Evolutionary conservation across 2,797 vertebrate genomes (phyloP), one percentile per base, ranked within the genome.

Genomic region (Anniella stebbinsi): DNA sequence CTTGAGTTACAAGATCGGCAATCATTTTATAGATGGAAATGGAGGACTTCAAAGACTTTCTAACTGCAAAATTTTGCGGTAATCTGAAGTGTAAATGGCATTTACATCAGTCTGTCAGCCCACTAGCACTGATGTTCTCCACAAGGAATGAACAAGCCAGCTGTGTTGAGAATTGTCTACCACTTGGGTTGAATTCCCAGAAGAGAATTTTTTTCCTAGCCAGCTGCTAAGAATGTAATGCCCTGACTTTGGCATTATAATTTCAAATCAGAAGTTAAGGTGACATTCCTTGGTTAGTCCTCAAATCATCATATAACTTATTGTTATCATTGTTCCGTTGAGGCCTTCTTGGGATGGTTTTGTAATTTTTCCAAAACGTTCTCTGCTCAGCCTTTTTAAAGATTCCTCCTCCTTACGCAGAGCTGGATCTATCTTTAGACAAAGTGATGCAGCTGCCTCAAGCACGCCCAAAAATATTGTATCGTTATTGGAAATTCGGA

Each of bases 151-250:
- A 87, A 82, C 3, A 72, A 80, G 67, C 80, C 70, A 89, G 1
- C 60, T 78, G 25, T 77, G 1, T 21, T 3, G 28, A 21, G 18
- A 87, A 41, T 87, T 89, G 81, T 28, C 75, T 92, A 41, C 80
- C 82, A 90, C 3, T 4, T 69, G 90, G 36, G n/a, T 1, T 90
- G 15, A 17, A 82, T 92, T 91, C 48, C 66, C 18, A 38, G 86
- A 90, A 80, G 72, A 91, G 0, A 91, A 70, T 0, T 21, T 45
- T 72, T 6, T 36, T 80, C 12, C 78, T 57, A 70, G 2, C 36
- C 84, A 78, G 1, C 11, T 89, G 51, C 54, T 90, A 87, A 91
- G 1, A 5, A 41, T 1, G 1, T 1, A 9, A 4, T 89, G 54
- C 1, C 45, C 2, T 78, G 0, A 81, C 69, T 87, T 83, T 88